A percentile compares a stretch with the other conserved stretches of the same genome.
Conservation (phyloP, 2,888 invertebrate species). For the Lathronympha strigana region DNA sequence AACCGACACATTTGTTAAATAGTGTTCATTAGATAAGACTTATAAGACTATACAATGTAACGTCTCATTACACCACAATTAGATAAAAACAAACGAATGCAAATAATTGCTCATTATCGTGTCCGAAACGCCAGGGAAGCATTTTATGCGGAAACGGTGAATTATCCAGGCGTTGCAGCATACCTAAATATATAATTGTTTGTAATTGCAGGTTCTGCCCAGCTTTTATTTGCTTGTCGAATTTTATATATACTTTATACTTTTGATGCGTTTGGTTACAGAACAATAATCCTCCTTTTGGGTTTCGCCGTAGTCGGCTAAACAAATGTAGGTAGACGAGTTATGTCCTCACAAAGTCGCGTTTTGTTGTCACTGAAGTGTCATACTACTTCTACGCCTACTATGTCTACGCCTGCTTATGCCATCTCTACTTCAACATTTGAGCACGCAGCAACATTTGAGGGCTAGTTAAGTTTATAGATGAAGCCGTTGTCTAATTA, state of each 20-base stretch:
- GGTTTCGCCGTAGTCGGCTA: too few relatives aligned
- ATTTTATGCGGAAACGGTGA: slow-evolving; percentile 9
- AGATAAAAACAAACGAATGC: slow-evolving; percentile 5
- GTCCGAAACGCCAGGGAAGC: background rate
- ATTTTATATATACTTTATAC: slow-evolving; percentile 10
- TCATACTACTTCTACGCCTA: too few relatives aligned
- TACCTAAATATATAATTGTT: background rate
- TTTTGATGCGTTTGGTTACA: background rate
- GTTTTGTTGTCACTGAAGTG: too few relatives aligned
- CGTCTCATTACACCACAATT: background rate
- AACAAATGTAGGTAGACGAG: too few relatives aligned
- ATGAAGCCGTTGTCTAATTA: too few relatives aligned
- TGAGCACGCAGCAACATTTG: too few relatives aligned
- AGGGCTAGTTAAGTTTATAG: too few relatives aligned
- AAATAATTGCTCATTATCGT: background rate
- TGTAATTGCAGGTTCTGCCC: slow-evolving; percentile 3
- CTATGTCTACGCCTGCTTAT: too few relatives aligned
- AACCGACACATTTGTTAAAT: too few relatives aligned
- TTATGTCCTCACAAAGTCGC: too few relatives aligned
- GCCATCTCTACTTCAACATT: too few relatives aligned
- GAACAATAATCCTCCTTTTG: too few relatives aligned
- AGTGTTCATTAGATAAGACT: background rate
- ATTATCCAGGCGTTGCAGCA: slow-evolving; percentile 14
- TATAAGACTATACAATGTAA: background rate
- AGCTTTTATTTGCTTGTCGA: background rate